These are phyloP conservation scores for Apeira syringaria DNA, from an alignment of 2,888 invertebrate genomes.

Conservation along the genomic window DNA sequence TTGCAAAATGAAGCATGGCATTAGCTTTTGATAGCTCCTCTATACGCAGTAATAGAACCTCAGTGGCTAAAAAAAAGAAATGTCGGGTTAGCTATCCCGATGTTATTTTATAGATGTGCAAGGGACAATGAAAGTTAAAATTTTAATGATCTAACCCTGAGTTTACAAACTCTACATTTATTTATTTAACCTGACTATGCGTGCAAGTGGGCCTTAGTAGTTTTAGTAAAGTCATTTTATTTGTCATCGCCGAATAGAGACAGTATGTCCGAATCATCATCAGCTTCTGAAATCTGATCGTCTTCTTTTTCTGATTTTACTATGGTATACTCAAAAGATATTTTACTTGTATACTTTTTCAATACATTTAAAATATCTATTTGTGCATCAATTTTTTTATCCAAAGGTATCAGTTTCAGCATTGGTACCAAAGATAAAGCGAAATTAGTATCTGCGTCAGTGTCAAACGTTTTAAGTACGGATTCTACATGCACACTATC, in stretches of 20 bases:
- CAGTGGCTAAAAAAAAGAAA: too few relatives aligned
- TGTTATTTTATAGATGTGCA: too few relatives aligned
- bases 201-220: too few relatives aligned
- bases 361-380: constrained; percentile 14
- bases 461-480: constrained; percentile 1
- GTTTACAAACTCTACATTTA: too few relatives aligned
- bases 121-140: too few relatives aligned
- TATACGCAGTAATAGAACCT: too few relatives aligned
- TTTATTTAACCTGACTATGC: too few relatives aligned
- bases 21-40: too few relatives aligned
- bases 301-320: constrained; percentile 10
- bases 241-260: constrained; percentile 8
- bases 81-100: too few relatives aligned
- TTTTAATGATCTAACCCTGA: too few relatives aligned
- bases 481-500: neutral
- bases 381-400: constrained; percentile 18
- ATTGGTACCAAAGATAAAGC: constrained; percentile 14
- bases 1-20: too few relatives aligned
- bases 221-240: too few relatives aligned
- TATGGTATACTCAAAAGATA: neutral
- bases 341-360: constrained; percentile 7
- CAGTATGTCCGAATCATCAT: constrained; percentile 8
- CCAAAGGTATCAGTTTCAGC: constrained; percentile 9
- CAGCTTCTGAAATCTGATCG: neutral
- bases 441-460: constrained; percentile 15